Evolutionary conservation across 2,888 invertebrate genomes (phyloP).

Genomic region (Monoplex corrugatus): DNA sequence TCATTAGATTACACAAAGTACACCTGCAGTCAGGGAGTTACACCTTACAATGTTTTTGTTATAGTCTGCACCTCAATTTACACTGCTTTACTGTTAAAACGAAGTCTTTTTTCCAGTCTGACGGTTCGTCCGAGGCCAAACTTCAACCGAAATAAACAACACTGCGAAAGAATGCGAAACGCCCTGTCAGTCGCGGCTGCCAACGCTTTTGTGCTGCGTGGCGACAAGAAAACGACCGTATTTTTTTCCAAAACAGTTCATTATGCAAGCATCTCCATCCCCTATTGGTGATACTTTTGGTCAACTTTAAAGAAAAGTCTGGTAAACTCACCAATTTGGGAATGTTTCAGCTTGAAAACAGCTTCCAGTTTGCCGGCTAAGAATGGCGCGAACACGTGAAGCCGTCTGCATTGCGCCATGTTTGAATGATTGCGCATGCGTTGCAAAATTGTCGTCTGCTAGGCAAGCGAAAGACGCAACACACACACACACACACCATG

Average conservation of each 20-base stretch:
- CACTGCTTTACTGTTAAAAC: too few relatives aligned
- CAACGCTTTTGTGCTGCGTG: not conserved
- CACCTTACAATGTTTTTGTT: too few relatives aligned
- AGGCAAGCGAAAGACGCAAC: conserved; percentile 24
- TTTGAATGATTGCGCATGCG: conserved; percentile 43
- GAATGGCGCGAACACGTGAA: conserved; percentile 38
- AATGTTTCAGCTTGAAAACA: not conserved
- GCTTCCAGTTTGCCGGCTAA: not conserved
- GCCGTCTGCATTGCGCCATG: conserved; percentile 35
- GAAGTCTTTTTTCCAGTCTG: too few relatives aligned
- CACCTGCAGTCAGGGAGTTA: too few relatives aligned
- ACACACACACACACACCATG: too few relatives aligned
- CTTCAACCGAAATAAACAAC: not conserved
- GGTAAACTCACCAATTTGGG: not conserved
- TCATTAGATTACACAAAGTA: too few relatives aligned
- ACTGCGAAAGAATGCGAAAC: conserved; percentile 6
- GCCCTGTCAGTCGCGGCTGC: not conserved
- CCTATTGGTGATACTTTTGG: not conserved
- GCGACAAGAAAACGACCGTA: not conserved
- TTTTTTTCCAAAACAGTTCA: not conserved
- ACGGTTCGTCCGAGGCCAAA: too few relatives aligned
- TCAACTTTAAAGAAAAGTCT: not conserved
- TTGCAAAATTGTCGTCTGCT: conserved; percentile 42
- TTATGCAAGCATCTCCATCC: not conserved
- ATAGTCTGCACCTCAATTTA: too few relatives aligned